Percentiles rank a stretch among this genome's conserved stretches.
phyloP scores from a whole-genome alignment of 2,113 vertebrate genomes.

The Sylvilagus bachmani region DNA sequence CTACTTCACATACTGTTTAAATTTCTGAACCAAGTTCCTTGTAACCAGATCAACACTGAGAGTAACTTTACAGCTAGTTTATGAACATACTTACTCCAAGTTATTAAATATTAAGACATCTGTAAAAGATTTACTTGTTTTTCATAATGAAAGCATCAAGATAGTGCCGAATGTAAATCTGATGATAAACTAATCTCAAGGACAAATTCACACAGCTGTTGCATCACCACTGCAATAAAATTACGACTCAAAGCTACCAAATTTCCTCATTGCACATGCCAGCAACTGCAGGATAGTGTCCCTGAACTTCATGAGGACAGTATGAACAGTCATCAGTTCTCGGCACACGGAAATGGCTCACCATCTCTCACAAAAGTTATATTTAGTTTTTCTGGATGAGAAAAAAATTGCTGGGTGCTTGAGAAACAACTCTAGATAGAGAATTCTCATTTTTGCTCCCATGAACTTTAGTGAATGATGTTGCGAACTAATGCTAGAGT shows the following conservation, averaged over 20 bases:
- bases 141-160: slow-evolving; percentile 33
- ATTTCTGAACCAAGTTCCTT: not conserved
- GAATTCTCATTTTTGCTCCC: not conserved
- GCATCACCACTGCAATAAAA: slow-evolving; percentile 8
- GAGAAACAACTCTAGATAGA: not conserved
- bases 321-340: not conserved
- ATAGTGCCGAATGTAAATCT: not conserved
- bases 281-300: not conserved
- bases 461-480: not conserved
- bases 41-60: not conserved
- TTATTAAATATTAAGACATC: not conserved
- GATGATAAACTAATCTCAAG: slow-evolving; percentile 31
- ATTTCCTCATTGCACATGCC: not conserved
- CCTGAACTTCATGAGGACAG: not conserved
- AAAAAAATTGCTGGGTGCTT: not conserved
- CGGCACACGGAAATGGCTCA: not conserved
- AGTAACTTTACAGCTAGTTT: slow-evolving; percentile 3
- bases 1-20: not conserved
- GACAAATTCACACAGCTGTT: slow-evolving; percentile 6
- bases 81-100: slow-evolving; percentile 15
- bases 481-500: not conserved
- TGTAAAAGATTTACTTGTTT: slow-evolving; percentile 23
- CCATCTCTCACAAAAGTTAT: not conserved
- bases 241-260: slow-evolving; percentile 28
- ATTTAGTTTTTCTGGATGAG: slow-evolving; percentile 17